Base-by-base conservation (phyloP, 2,797 vertebrate genomes). In the Bradypus variegatus region DNA sequence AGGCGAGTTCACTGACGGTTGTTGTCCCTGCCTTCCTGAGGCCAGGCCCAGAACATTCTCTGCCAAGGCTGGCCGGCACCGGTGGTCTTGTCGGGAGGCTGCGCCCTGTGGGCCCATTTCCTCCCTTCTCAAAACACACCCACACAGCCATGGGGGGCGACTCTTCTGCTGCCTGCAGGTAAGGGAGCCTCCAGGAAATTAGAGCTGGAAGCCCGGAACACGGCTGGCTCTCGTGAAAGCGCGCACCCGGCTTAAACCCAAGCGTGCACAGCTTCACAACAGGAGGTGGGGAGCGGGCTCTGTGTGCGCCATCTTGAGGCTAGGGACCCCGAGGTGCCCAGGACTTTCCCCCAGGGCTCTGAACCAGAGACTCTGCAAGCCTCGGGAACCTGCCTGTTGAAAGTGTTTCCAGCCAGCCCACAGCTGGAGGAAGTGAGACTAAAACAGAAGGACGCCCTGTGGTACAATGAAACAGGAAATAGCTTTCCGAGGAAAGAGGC, bases 321-420 rank as follows among this genome's bases (percentile, higher is more conserved):
- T 48, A 2, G 0, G 7, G 2, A 5, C 31, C 21, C 84, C 5
- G 2, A 15, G 7, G 15, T 23, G 53, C 38, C 78, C 8, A 1
- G 78, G 58, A 27, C 29, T 50, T 48, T 38, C 70, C 25, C 11
- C 2, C 2, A 25, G 64, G n/a, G 38, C 65, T n/a, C 12, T 9
- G 33, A 23, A n/a, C 53, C 45, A 10, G 72, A 27, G 16, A 23
- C 19, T 29, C 27, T 55, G 21, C 15, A 13, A 8, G 64, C 18
- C 64, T 67, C 3, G 67, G 67, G 33, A 29, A n/a, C 27, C 67
- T 21, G 33, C 67, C 67, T 69, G 69, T 25, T 41, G 69, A 1
- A 21, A 41, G 67, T 19, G 36, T 8, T 65, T 65, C 64, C 64
- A 55, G 53, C 53, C 53, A 53, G 7, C 58, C 1, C 6, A 2